Evolutionary conservation across 2,888 invertebrate species (phyloP).

Genomic region (Galeruca laticollis): DNA sequence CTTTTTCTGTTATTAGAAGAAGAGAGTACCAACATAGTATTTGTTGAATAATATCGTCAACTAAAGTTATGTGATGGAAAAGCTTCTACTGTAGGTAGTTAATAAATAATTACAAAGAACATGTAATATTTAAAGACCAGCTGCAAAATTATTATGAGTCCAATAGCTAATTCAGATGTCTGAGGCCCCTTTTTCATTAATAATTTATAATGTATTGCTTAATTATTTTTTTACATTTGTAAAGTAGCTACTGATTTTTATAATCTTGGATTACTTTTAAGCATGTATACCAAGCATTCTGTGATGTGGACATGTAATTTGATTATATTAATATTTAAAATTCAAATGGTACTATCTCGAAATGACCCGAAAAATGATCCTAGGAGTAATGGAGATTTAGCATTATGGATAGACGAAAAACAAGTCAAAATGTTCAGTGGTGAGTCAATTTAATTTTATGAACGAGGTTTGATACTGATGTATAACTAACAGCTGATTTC

Average conservation of each 20-base stretch:
- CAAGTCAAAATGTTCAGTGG: constrained; percentile 93
- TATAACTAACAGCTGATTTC: too few species aligned
- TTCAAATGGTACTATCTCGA: constrained; percentile 54
- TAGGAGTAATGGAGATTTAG: constrained; percentile 73
- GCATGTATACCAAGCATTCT: constrained; percentile 54
- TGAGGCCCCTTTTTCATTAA: constrained; percentile 13
- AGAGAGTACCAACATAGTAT: too few species aligned
- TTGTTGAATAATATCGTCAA: too few species aligned
- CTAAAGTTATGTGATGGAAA: too few species aligned
- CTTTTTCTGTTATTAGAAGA: too few species aligned
- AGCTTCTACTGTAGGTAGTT: neutral
- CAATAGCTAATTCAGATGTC: neutral
- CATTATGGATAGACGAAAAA: constrained; percentile 91
- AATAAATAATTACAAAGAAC: neutral
- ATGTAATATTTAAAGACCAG: neutral
- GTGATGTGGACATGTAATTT: constrained; percentile 55
- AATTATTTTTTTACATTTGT: neutral
- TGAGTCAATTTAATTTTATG: constrained; percentile 64
- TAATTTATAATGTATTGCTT: constrained; percentile 26
- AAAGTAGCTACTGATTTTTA: constrained; percentile 4
- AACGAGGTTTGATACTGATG: too few species aligned
- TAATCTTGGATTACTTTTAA: constrained; percentile 46
- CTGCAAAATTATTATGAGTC: neutral
- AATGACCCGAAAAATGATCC: constrained; percentile 65
- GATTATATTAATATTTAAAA: constrained; percentile 51